These are phyloP conservation scores for Himalopsyche phryganea DNA, from an alignment of 1,140 invertebrate genomes.

Conservation along the genomic window DNA sequence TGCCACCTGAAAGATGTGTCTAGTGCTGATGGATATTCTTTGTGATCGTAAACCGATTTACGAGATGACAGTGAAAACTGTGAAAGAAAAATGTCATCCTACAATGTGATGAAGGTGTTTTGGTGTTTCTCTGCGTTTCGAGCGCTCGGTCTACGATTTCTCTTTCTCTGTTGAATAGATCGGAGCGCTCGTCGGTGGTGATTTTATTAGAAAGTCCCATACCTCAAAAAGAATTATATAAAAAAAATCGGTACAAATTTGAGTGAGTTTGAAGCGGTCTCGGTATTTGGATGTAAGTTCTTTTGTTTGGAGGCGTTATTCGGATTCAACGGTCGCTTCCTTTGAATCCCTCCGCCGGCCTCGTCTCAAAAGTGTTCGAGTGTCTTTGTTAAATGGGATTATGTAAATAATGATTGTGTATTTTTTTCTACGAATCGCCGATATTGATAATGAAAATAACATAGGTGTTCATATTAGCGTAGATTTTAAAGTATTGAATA, in stretches of 20 bases:
- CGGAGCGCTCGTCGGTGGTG: no score
- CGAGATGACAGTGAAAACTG: not conserved
- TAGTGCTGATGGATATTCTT: not conserved
- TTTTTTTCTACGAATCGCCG: constrained; percentile 32
- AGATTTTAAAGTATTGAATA: constrained; percentile 25
- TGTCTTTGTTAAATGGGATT: constrained; percentile 34
- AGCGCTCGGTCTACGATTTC: no score
- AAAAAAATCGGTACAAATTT: no score
- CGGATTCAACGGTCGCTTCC: no score
- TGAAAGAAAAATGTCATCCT: not conserved
- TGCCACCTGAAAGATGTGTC: no score
- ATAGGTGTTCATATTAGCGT: constrained; percentile 33
- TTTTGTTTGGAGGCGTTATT: no score
- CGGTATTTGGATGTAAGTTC: no score
- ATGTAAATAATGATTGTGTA: constrained; percentile 33
- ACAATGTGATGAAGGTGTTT: not conserved
- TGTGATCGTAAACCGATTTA: not conserved
- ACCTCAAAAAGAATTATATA: no score
- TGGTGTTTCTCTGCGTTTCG: not conserved
- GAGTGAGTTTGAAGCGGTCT: no score
- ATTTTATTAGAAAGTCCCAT: no score
- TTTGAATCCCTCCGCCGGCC: no score
- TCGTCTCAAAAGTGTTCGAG: constrained; percentile 21
- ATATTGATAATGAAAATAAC: constrained; percentile 19
- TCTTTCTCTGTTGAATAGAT: no score